A percentile compares a stretch with the other conserved stretches of the same genome.
phyloP scores from a whole-genome alignment of 1,140 invertebrate genomes.

The Aphelenchoides besseyi region DNA sequence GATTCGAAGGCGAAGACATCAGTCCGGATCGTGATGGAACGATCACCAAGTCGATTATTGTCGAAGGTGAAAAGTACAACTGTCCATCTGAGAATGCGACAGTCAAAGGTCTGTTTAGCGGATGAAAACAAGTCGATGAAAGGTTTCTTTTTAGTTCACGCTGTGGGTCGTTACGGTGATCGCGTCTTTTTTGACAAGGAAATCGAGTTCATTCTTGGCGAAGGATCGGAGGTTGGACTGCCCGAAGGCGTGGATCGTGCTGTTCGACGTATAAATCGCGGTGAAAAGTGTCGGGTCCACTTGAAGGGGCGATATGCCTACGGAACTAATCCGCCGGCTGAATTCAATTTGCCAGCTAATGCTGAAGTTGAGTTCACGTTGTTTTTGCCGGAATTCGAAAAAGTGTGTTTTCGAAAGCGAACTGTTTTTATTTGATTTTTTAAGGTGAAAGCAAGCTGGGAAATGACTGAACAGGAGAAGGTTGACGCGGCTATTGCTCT shows the following conservation, averaged over 20 bases:
- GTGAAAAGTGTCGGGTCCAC: slow-evolving; percentile 75
- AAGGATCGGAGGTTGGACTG: slow-evolving; percentile 74
- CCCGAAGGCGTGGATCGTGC: slow-evolving; percentile 80
- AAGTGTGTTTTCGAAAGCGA: slow-evolving; percentile 65
- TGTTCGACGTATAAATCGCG: slow-evolving; percentile 76
- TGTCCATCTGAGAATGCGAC: slow-evolving; percentile 76
- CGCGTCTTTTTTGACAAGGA: slow-evolving; percentile 74
- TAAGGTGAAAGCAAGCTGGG: slow-evolving; percentile 75
- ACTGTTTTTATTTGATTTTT: slow-evolving; percentile 28
- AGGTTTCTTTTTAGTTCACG: slow-evolving; percentile 70
- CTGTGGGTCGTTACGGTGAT: slow-evolving; percentile 73
- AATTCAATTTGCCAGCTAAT: slow-evolving; percentile 76
- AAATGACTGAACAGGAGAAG: slow-evolving; percentile 75
- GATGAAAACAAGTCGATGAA: background rate
- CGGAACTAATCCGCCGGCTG: slow-evolving; percentile 71
- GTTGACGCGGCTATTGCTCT: slow-evolving; percentile 76
- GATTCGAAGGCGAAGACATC: slow-evolving; percentile 73
- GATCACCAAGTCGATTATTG: slow-evolving; percentile 74
- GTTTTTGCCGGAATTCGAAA: slow-evolving; percentile 74
- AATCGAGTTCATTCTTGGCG: slow-evolving; percentile 79
- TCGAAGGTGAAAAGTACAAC: slow-evolving; percentile 70
- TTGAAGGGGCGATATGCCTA: slow-evolving; percentile 78
- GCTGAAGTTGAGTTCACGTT: slow-evolving; percentile 72
- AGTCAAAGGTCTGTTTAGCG: slow-evolving; percentile 39
- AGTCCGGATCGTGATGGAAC: slow-evolving; percentile 74